phyloP scores from a whole-genome alignment of 64 coral and sea anemone genomes.

The Montipora foliosa region DNA sequence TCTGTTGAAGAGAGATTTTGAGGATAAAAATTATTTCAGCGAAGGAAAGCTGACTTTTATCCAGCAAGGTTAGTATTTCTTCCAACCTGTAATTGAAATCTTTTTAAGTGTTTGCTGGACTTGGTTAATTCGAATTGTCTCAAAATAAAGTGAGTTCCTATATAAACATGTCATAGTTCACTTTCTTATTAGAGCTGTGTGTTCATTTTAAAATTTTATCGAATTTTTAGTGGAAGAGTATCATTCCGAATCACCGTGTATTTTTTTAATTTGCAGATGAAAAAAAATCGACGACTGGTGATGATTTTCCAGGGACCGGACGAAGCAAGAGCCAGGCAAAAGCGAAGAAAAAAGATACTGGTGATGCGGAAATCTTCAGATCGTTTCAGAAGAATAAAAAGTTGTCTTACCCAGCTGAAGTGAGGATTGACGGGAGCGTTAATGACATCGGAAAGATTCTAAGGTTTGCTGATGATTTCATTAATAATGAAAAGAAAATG shows the following conservation, averaged over 20 bases:
- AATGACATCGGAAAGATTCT: conserved; percentile 64
- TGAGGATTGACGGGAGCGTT: conserved; percentile 35
- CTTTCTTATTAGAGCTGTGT: conserved; percentile 63
- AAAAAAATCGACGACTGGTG: not conserved
- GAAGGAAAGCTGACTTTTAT: conserved; percentile 6
- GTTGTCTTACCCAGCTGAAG: conserved; percentile 65
- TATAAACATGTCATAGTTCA: conserved; percentile 61
- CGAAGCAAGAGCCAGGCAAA: conserved; percentile 27
- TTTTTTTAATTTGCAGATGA: conserved; percentile 64
- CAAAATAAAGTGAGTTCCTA: conserved; percentile 45
- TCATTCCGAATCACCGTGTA: conserved; percentile 52
- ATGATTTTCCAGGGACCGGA: conserved; percentile 17
- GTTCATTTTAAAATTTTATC: conserved; percentile 77
- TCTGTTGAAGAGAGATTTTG: conserved; percentile 70
- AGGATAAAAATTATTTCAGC: conserved; percentile 27
- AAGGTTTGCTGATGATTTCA: conserved; percentile 71
- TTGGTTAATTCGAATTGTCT: conserved; percentile 54
- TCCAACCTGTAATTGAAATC: not conserved
- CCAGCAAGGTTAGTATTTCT: conserved; percentile 16
- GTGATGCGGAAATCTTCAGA: not conserved
- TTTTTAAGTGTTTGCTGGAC: conserved; percentile 38
- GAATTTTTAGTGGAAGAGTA: conserved; percentile 64
- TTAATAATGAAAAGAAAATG: conserved; percentile 87
- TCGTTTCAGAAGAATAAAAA: conserved; percentile 44
- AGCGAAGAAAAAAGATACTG: not conserved